phyloP scores from a whole-genome alignment of 1,140 invertebrate genomes.

The Campoletis sonorensis region DNA sequence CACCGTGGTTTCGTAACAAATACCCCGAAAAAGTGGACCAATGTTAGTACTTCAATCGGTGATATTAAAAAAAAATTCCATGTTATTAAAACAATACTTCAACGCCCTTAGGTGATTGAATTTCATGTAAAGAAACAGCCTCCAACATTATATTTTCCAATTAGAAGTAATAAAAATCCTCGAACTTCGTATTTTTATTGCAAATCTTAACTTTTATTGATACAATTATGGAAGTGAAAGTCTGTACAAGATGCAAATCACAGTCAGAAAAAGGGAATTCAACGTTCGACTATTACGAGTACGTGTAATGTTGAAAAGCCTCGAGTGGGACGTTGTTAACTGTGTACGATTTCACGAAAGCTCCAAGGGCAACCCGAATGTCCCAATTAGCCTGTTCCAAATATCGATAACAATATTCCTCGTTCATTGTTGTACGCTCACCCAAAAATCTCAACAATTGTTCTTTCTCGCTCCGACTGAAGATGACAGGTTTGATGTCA shows the following conservation, averaged over 20 bases:
- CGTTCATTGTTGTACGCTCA: conserved; percentile 71
- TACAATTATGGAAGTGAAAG: background rate
- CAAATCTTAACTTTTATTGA: background rate
- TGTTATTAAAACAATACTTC: too few relatives aligned
- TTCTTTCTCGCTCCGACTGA: conserved; percentile 69
- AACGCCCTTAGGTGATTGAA: too few relatives aligned
- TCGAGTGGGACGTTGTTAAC: conserved; percentile 68
- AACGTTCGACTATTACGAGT: conserved; percentile 23
- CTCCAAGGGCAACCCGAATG: conserved; percentile 66
- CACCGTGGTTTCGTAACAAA: too few relatives aligned
- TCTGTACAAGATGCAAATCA: background rate
- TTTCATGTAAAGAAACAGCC: too few relatives aligned
- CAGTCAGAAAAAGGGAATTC: conserved; percentile 14
- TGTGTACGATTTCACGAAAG: conserved; percentile 70
- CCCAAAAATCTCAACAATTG: conserved; percentile 68
- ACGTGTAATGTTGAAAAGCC: conserved; percentile 60
- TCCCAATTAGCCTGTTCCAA: conserved; percentile 69
- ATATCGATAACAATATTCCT: conserved; percentile 61
- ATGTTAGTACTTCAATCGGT: too few relatives aligned
- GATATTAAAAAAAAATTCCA: too few relatives aligned
- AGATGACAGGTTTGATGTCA: conserved; percentile 63
- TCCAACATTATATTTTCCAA: background rate
- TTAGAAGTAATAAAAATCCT: background rate
- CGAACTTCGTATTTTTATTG: background rate
- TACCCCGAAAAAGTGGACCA: too few relatives aligned